Evolutionary conservation across 1,140 invertebrate species (phyloP).

Genomic region (Euborellia annulipes): DNA sequence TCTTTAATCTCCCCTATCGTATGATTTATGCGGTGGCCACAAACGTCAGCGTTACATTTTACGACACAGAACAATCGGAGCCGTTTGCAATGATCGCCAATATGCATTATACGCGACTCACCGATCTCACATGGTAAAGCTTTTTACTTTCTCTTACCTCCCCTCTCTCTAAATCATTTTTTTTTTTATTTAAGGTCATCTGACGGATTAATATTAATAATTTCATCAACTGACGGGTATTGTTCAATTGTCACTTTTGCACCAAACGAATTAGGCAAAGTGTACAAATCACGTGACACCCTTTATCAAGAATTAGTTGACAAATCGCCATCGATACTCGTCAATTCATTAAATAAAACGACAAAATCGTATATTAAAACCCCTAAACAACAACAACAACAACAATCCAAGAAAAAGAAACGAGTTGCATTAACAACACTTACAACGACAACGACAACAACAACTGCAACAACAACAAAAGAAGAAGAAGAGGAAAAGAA

Average conservation of each 20-base stretch:
- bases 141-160: not conserved
- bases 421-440: conserved; percentile 7
- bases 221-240: conserved; percentile 90
- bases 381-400: not conserved
- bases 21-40: conserved; percentile 84
- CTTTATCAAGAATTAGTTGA: not conserved
- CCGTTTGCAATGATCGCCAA: conserved; percentile 78
- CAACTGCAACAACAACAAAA: conserved; percentile 21
- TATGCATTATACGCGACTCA: conserved; percentile 86
- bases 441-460: conserved; percentile 9
- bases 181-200: conserved; percentile 41
- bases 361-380: not conserved
- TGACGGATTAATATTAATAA: conserved; percentile 64
- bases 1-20: conserved; percentile 57
- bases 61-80: conserved; percentile 76
- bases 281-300: conserved; percentile 29
- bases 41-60: conserved; percentile 67
- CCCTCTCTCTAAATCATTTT: conserved; percentile 4
- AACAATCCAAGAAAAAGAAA: conserved; percentile 2
- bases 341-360: not conserved
- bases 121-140: conserved; percentile 72
- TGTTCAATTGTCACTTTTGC: conserved; percentile 80
- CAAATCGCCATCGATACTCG: not conserved
- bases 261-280: conserved; percentile 62
- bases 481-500: conserved; percentile 23